Base-by-base conservation (phyloP, 2,888 invertebrate species). In the Cacoxenus indagator region DNA sequence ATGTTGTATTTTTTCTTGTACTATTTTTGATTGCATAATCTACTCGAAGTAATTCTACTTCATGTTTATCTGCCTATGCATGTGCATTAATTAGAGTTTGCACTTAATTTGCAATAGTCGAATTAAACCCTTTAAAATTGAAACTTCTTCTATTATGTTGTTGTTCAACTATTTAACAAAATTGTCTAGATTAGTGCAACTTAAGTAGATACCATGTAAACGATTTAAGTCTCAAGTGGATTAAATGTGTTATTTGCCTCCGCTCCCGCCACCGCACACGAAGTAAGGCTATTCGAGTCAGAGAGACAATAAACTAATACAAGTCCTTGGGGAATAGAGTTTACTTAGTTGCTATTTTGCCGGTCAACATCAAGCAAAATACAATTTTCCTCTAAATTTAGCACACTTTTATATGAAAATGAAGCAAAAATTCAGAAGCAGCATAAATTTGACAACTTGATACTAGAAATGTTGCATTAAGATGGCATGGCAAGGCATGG, bases 361-460 rank as follows among this genome's bases (percentile, higher is more conserved):
- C 22, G 59, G 9, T 54, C n/a, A 27, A 26, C 14, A 9, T 11
- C 64, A 70, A 75, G 78, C 78, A 81, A 79, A 83, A 83, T 82
- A 82, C 75, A 76, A 81, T 83, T 83, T 80, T 80, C 78, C 74
- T 74, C 76, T 78, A 81, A 81, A 80, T 83, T 83, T 78, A 70
- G 71, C 61, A 62, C 61, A 62, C 24, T 62, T 62, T 62, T 62
- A 24, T 17, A 45, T 62, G 43, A 61, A 61, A 61, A 61, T 61
- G 61, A 43, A 61, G 14, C 43, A 19, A 55, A 19, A n/a, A 54
- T 26, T 26, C 26, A 54, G 54, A 54, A 26, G 54, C 43, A 61
- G 22, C 43, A 61, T 61, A 61, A 61, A 61, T 62, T 62, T 62
- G 61, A 62, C 61, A 62, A 62, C 61, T 62, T 62, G 61, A 62